These are phyloP conservation scores for Koerneria pararmatus DNA, from an alignment of 2,888 invertebrate genomes.

Conservation along the genomic window DNA sequence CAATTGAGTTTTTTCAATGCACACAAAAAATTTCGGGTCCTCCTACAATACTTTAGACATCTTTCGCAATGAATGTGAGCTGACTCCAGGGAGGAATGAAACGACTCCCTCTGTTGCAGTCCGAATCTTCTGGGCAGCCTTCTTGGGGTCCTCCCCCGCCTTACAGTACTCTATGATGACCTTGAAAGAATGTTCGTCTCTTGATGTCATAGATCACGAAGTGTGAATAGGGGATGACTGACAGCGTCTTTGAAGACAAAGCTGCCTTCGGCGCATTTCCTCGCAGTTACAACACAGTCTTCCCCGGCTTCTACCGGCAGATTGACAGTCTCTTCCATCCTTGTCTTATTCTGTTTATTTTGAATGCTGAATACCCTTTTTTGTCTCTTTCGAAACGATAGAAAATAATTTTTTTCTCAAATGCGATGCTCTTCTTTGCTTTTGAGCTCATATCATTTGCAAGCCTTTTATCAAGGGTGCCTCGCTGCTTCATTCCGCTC, in stretches of 20 bases:
- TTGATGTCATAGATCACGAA: neutral
- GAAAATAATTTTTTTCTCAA: too few species aligned
- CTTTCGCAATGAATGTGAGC: too few species aligned
- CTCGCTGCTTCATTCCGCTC: too few species aligned
- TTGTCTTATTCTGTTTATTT: too few species aligned
- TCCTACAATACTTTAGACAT: too few species aligned
- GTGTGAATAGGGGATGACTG: neutral
- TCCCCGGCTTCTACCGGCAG: slow-evolving; percentile 15
- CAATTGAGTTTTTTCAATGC: too few species aligned
- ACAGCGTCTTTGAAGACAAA: slow-evolving; percentile 35
- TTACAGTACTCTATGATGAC: slow-evolving; percentile 16
- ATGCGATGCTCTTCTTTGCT: too few species aligned
- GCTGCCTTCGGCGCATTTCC: slow-evolving; percentile 33
- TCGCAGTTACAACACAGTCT: slow-evolving; percentile 23
- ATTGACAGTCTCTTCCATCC: neutral
- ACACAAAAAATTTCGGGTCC: too few species aligned
- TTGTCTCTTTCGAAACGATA: too few species aligned
- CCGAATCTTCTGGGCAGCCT: neutral
- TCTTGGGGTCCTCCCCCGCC: slow-evolving; percentile 13
- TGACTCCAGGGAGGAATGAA: slow-evolving; percentile 13
- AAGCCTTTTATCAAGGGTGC: too few species aligned
- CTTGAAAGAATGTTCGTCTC: neutral
- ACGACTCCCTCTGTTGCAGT: slow-evolving; percentile 9
- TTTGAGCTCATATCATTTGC: too few species aligned
- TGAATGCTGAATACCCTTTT: too few species aligned